Evolutionary conservation across 2,888 invertebrate genomes (phyloP).

Genomic region (Trissonchulus latispiculum): DNA sequence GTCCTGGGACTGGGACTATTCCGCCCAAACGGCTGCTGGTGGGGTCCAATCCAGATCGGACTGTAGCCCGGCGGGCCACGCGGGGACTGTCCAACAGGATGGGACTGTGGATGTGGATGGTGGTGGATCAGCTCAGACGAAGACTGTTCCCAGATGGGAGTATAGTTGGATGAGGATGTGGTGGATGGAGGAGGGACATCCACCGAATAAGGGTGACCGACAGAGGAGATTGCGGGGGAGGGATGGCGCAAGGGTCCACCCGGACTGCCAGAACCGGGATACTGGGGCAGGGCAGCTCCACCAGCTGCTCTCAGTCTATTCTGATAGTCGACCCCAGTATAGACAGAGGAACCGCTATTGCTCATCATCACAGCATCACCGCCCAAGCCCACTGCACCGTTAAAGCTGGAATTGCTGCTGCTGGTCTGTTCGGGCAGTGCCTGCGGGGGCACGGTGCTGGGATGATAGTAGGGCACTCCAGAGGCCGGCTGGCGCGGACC

Average conservation of each 20-base stretch:
- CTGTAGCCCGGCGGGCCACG: background rate
- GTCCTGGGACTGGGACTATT: no score
- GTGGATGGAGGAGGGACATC: background rate
- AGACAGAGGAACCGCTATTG: background rate
- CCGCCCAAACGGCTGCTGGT: no score
- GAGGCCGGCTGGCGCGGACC: background rate
- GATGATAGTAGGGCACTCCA: conserved; percentile 18
- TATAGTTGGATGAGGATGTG: background rate
- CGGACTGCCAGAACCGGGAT: no score
- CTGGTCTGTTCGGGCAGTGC: background rate
- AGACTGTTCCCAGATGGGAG: background rate
- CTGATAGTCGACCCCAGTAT: background rate
- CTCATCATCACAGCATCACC: background rate
- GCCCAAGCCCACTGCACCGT: background rate
- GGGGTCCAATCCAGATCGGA: background rate
- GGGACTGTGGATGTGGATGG: no score
- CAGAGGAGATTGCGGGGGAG: background rate
- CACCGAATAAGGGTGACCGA: background rate
- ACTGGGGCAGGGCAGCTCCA: no score
- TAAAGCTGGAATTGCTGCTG: no score
- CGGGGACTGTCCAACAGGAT: background rate
- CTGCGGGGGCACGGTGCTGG: background rate
- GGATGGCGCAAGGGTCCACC: no score
- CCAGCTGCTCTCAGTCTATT: no score
- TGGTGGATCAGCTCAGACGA: no score